These are phyloP conservation scores for Teinopalpus imperialis DNA, from an alignment of 2,888 invertebrate genomes.

Conservation along the genomic window DNA sequence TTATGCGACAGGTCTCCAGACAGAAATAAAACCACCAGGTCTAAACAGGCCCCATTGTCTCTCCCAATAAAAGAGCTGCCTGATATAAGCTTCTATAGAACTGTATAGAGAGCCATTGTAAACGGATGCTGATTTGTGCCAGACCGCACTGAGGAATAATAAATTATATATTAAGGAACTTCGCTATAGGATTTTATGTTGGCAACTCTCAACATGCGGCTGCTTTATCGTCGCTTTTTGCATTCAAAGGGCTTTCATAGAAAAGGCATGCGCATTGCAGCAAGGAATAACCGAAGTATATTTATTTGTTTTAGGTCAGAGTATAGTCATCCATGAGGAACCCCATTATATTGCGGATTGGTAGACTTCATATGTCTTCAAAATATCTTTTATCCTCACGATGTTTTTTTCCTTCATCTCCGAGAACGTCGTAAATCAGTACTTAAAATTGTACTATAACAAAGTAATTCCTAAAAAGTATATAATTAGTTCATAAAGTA, in stretches of 20 bases:
- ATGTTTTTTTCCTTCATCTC: no score
- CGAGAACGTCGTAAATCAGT: no score
- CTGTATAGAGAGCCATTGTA: slow-evolving; percentile 49
- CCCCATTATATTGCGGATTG: no score
- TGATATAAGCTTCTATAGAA: slow-evolving; percentile 39
- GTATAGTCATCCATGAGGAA: no score
- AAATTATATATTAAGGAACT: slow-evolving; percentile 62
- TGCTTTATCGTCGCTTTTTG: slow-evolving; percentile 22
- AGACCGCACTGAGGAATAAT: slow-evolving; percentile 44
- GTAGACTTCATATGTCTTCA: no score
- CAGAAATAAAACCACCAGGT: slow-evolving; percentile 41
- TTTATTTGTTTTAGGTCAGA: no score
- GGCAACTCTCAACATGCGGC: slow-evolving; percentile 33
- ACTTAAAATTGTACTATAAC: no score
- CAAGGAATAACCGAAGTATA: no score
- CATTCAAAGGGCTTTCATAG: slow-evolving; percentile 32
- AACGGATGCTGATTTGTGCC: slow-evolving; percentile 55
- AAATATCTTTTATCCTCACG: no score
- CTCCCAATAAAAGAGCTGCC: slow-evolving; percentile 37
- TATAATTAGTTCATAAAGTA: no score
- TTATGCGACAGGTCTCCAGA: slow-evolving; percentile 29
- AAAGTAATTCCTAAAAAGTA: no score
- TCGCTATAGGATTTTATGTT: slow-evolving; percentile 38
- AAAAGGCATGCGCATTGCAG: not conserved
- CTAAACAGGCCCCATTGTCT: slow-evolving; percentile 52